These are phyloP conservation scores for Ditylenchus weischeri DNA, from an alignment of 2,888 invertebrate genomes.

Conservation along the genomic window DNA sequence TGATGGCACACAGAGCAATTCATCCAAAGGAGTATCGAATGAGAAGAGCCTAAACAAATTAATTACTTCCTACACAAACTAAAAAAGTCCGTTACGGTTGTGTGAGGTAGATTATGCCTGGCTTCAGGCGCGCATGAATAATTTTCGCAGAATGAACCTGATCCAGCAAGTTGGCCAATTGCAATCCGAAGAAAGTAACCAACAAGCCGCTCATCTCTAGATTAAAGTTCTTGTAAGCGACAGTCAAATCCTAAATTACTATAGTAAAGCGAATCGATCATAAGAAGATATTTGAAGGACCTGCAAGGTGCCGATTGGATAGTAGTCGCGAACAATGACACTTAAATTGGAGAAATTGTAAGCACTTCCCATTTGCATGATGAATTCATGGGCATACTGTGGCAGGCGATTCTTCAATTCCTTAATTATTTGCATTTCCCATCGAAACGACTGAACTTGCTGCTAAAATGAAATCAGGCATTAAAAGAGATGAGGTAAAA, in stretches of 20 bases:
- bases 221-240: background rate
- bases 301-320: background rate
- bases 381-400: conserved; percentile 41
- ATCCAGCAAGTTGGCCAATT: background rate
- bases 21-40: too few relatives aligned
- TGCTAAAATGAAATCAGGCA: conserved; percentile 31
- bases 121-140: background rate
- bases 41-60: too few relatives aligned
- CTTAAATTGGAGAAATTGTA: background rate
- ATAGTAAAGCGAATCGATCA: too few relatives aligned
- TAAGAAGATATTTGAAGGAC: background rate
- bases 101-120: background rate
- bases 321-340: conserved; percentile 4
- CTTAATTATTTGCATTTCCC: conserved; percentile 89
- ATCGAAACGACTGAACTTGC: conserved; percentile 73
- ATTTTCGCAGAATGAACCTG: conserved; percentile 6
- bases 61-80: too few relatives aligned
- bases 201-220: background rate
- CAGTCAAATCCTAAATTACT: conserved; percentile 6
- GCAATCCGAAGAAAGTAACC: conserved; percentile 1
- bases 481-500: background rate
- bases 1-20: too few relatives aligned
- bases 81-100: background rate
- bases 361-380: conserved; percentile 70
- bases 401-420: conserved; percentile 26